Evolutionary conservation across 2,797 vertebrate species (phyloP).

Genomic region (Mormyrops attenuatus): DNA sequence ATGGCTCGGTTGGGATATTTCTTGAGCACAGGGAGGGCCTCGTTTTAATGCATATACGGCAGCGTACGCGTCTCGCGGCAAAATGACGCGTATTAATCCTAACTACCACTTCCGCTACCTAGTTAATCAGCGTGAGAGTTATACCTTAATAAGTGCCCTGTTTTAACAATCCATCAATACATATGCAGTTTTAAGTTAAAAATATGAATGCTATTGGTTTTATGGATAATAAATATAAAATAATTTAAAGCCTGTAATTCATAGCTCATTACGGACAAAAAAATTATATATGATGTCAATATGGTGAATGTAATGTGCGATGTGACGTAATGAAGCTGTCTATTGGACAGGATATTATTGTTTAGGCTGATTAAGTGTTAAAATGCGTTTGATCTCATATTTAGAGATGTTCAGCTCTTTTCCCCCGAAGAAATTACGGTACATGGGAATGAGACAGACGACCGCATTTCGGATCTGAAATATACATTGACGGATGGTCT

Average conservation of each 20-base stretch:
- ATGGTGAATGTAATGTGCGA: background rate
- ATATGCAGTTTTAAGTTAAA: background rate
- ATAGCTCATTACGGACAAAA: background rate
- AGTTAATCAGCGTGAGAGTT: background rate
- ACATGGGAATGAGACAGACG: background rate
- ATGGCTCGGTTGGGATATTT: background rate
- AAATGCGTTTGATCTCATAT: background rate
- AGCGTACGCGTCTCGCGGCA: background rate
- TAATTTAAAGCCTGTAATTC: background rate
- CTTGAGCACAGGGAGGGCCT: background rate
- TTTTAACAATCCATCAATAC: background rate
- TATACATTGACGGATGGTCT: background rate
- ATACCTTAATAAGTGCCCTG: background rate
- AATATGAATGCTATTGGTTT: background rate
- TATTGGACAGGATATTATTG: background rate
- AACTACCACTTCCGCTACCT: background rate
- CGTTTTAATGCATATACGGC: background rate
- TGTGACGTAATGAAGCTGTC: background rate
- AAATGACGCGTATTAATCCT: constrained; percentile 7
- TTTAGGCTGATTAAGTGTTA: background rate
- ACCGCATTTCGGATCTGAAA: background rate
- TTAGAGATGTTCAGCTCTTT: background rate
- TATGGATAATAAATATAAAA: background rate
- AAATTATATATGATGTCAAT: background rate
- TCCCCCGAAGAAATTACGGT: background rate